A percentile compares a stretch with the other conserved stretches of the same genome.
Evolutionary conservation across 1,140 invertebrate species (phyloP).

Genomic region (Myzus persicae): DNA sequence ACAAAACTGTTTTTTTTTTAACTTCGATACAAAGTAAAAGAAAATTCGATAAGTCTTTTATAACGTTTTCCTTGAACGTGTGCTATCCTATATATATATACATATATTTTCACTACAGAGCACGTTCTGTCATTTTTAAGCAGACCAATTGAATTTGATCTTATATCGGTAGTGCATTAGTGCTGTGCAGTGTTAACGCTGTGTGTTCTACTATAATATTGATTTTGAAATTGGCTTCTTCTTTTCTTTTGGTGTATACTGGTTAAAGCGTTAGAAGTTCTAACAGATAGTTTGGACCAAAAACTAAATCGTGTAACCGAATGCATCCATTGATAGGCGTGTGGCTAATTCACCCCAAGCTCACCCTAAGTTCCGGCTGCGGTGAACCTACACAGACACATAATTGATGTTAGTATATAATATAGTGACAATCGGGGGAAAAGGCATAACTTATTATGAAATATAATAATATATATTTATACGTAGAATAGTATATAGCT

Average conservation of each 20-base stretch:
- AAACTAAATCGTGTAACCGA: background rate
- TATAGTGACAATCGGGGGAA: background rate
- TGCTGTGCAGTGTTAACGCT: background rate
- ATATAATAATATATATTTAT: background rate
- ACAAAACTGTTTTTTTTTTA: too few relatives aligned
- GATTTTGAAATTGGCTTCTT: background rate
- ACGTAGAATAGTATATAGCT: too few relatives aligned
- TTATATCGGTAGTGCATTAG: background rate
- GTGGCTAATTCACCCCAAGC: background rate
- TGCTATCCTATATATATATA: too few relatives aligned
- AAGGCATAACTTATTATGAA: background rate
- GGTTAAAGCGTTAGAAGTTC: background rate
- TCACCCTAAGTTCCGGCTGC: background rate
- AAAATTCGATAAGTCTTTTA: too few relatives aligned
- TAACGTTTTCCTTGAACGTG: too few relatives aligned
- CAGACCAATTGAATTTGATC: background rate
- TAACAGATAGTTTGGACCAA: background rate
- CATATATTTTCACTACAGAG: too few relatives aligned
- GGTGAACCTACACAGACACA: background rate
- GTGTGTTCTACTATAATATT: too few relatives aligned
- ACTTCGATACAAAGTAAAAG: too few relatives aligned
- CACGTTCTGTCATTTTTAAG: background rate
- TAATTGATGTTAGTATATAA: background rate
- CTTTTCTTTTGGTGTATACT: background rate
- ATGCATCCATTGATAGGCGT: background rate